phyloP scores from a whole-genome alignment of 1,140 invertebrate species.

The Papilio polytes region DNA sequence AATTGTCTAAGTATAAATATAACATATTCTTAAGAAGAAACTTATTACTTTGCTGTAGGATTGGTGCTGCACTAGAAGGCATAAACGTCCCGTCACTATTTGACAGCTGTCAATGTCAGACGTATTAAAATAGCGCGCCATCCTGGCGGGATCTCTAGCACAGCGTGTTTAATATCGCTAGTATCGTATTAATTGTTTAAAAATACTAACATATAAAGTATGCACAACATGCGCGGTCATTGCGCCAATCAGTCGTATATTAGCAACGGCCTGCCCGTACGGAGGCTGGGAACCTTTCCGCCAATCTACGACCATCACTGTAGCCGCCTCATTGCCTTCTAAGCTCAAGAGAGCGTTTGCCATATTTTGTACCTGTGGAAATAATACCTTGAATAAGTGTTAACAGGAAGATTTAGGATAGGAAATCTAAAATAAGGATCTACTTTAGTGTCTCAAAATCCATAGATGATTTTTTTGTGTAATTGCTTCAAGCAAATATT shows the following conservation, averaged over 20 bases:
- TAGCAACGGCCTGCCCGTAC: slow-evolving; percentile 95
- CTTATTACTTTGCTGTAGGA: too few species aligned
- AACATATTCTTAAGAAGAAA: too few species aligned
- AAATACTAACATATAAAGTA: slow-evolving; percentile 83
- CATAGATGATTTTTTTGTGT: not conserved
- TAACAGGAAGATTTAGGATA: too few species aligned
- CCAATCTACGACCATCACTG: slow-evolving; percentile 94
- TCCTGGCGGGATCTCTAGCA: too few species aligned
- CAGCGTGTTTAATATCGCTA: too few species aligned
- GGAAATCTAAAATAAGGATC: too few species aligned
- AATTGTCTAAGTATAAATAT: too few species aligned
- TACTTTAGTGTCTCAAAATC: not conserved
- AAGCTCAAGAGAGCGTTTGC: slow-evolving; percentile 86
- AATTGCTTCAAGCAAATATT: not conserved
- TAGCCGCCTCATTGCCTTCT: slow-evolving; percentile 87
- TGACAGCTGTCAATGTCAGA: too few species aligned
- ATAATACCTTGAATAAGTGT: slow-evolving; percentile 13
- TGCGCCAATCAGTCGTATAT: slow-evolving; percentile 93
- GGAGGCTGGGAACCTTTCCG: slow-evolving; percentile 92
- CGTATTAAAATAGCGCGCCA: too few species aligned
- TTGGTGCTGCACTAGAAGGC: too few species aligned
- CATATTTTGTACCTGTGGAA: slow-evolving; percentile 84
- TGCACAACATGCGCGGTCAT: slow-evolving; percentile 90
- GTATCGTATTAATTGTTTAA: too few species aligned
- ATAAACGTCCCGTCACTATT: too few species aligned